Base-by-base conservation (phyloP, 2,888 invertebrate species). In the Ceramica pisi region DNA sequence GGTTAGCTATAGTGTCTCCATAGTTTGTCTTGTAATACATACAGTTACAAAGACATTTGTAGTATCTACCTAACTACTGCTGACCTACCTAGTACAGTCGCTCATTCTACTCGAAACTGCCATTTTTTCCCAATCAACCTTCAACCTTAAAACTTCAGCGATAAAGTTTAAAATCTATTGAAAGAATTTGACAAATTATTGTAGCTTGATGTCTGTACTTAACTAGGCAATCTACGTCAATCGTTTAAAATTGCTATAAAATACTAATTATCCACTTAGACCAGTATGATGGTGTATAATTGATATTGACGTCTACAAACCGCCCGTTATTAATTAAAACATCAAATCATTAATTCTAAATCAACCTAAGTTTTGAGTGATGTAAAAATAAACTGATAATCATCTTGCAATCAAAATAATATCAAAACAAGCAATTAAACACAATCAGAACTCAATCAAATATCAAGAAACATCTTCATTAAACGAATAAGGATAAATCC, bases 201-300 rank as follows among this genome's bases (percentile, higher is more conserved):
- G n/a, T n/a, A n/a, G n/a, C n/a, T n/a, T n/a, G n/a, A n/a, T n/a
- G n/a, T n/a, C n/a, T n/a, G n/a, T n/a, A n/a, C n/a, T n/a, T n/a
- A n/a, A n/a, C n/a, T n/a, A n/a, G 12, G 46, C 41, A 19, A 19
- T 8, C 61, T 59, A 48, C 71, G 53, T 60, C n/a, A 64, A 56
- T 63, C 56, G 48, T 64, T 79, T 79, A 55, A 79, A 53, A 57
- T 21, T 31, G 23, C 48, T 71, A 12, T 75, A 71, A 63, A 61
- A 56, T 14, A 71, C 63, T 77, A 81, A 79, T 77, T 31, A 61
- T 31, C 61, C 64, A 76, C 71, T 79, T 71, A 64, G 21, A 26
- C 38, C 41, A n/a, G 44, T 76, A 31, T 31, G 55, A 80, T 80
- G 41, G 44, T 60, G 31, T 31, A 35, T 71, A 81, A 79, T 81